Evolutionary conservation across 2,113 vertebrate species (phyloP), one percentile per base, ranked within the genome.

Genomic region (Perca fluviatilis): DNA sequence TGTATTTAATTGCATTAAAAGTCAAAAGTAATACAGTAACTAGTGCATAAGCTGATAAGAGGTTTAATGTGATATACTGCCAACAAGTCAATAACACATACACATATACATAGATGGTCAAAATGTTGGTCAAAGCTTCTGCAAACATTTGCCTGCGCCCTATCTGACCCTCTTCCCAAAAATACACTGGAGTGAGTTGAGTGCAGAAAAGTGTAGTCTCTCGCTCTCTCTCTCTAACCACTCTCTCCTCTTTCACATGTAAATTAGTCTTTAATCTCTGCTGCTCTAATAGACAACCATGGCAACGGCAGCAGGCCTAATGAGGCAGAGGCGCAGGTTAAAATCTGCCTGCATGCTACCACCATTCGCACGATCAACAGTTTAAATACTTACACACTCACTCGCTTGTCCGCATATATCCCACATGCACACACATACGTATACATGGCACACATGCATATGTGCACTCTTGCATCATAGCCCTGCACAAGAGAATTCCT

Each of bases 201-300:
- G 84, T 64, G 53, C 72, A 78, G 50, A 49, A 74, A 57, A 81
- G 83, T 68, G 82, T 53, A 67, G 71, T 86, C 78, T 60, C 71
- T 76, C 75, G 74, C 79, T 61, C 65, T 62, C 79, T 75, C 82
- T 62, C 84, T 68, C 64, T n/a, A 47, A 56, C 77, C 47, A 65
- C 80, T 77, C 87, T 86, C 87, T 86, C 87, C 80, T 91, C 91
- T 93, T 94, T 94, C 92, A 91, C 93, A 94, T 95, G 94, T 85
- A 95, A 95, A 95, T 94, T 30, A 92, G 89, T 85, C 90, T 93
- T 93, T 94, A 95, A 95, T 95, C 93, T 92, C 84, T 67, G 49
- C 88, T 85, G 83, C 85, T 87, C 86, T 94, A 93, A 94, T 94
- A 91, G 94, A 94, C 91, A 92, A 87, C 93, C 93, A 94, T 94